A percentile compares a stretch with the other conserved stretches of the same genome.
Evolutionary conservation across 64 coral and sea anemone genomes (phyloP).

Genomic region (Montipora cactus): DNA sequence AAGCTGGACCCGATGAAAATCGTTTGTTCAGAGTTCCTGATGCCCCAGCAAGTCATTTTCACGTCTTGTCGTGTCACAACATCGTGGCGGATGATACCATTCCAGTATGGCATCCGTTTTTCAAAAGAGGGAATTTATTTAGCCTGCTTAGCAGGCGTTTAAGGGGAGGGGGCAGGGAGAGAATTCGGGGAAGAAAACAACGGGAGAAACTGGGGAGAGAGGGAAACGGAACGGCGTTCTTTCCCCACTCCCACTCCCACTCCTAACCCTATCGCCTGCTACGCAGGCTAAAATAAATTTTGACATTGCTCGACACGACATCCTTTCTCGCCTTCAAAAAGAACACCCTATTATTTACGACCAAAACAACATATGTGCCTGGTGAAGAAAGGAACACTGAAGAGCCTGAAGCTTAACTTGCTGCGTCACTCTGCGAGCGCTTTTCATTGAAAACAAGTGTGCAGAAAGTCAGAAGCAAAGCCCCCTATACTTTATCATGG

Average conservation of each 20-base stretch:
- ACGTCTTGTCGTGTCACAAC: not conserved
- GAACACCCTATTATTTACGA: not conserved
- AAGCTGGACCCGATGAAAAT: constrained; percentile 8
- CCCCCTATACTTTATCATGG: not conserved
- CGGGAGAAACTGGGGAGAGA: too few species aligned
- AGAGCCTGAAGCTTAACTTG: not conserved
- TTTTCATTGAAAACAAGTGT: not conserved
- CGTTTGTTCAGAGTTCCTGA: not conserved
- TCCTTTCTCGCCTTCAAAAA: not conserved
- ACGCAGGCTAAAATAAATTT: not conserved
- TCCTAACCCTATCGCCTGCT: too few species aligned
- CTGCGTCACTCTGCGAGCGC: not conserved
- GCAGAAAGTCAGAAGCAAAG: not conserved
- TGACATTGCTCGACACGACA: not conserved
- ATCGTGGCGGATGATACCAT: not conserved
- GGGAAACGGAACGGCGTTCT: too few species aligned
- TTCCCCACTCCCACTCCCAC: too few species aligned
- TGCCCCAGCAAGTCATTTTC: not conserved
- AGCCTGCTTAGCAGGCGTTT: too few species aligned
- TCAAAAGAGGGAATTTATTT: not conserved
- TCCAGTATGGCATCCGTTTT: not conserved
- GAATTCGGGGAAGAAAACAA: too few species aligned
- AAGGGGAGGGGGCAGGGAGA: too few species aligned
- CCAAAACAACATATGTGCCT: not conserved
- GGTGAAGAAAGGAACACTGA: not conserved